These are phyloP conservation scores for Drosophila quinaria DNA, from an alignment of 2,888 invertebrate genomes.

Conservation along the genomic window DNA sequence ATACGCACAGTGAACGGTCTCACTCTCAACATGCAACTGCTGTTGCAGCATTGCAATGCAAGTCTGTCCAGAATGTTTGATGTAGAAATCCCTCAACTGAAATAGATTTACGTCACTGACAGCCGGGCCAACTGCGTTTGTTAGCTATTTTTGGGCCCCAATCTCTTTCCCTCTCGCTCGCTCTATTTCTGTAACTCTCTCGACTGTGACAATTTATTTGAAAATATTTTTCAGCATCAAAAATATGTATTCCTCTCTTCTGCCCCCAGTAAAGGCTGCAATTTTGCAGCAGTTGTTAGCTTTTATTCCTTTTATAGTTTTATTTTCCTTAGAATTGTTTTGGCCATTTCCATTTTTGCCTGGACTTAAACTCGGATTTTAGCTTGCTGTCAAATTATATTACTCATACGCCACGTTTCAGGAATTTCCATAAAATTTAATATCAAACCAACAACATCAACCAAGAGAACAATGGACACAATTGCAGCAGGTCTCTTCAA, in stretches of 20 bases:
- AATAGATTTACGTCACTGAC: conserved; percentile 82
- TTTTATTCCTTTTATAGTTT: conserved; percentile 51
- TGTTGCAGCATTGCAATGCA: conserved; percentile 58
- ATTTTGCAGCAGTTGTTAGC: conserved; percentile 61
- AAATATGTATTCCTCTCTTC: conserved; percentile 55
- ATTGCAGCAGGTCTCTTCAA: conserved; percentile 30
- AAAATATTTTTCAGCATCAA: conserved; percentile 76
- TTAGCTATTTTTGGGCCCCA: too few relatives aligned
- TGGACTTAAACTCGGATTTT: conserved; percentile 58
- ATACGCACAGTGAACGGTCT: conserved; percentile 62
- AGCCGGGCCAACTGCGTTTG: too few relatives aligned
- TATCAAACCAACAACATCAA: conserved; percentile 30
- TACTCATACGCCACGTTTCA: conserved; percentile 47
- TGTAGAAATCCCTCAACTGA: conserved; percentile 80
- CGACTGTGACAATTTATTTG: conserved; percentile 68
- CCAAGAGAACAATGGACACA: conserved; percentile 40
- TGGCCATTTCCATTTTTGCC: too few relatives aligned
- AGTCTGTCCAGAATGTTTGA: conserved; percentile 80
- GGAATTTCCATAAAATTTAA: conserved; percentile 53
- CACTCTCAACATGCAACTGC: conserved; percentile 47
- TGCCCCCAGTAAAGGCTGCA: conserved; percentile 31
- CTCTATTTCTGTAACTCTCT: conserved; percentile 23
- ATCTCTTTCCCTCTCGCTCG: neutral
- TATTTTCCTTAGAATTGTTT: conserved; percentile 3
- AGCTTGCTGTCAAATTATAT: conserved; percentile 51